Conservation (phyloP, 2,888 invertebrate genomes). For the Brachylomia viminalis region DNA sequence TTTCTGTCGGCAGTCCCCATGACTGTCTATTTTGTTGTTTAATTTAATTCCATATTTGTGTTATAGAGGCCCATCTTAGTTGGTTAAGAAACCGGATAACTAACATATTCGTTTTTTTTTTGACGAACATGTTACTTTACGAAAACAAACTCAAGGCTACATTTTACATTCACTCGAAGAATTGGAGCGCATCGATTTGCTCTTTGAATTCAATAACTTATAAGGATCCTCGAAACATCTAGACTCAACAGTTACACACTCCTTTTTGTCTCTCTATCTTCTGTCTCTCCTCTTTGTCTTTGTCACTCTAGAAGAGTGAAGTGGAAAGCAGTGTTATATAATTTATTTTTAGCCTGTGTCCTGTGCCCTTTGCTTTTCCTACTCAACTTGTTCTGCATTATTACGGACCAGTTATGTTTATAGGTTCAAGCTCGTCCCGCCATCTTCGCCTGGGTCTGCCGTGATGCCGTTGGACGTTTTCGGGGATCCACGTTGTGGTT, state of each 20-base stretch:
- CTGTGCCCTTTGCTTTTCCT: background rate
- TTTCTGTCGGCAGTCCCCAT: too few relatives aligned
- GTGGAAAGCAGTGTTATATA: too few relatives aligned
- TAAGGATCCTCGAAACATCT: constrained; percentile 8
- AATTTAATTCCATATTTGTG: too few relatives aligned
- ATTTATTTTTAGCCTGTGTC: background rate
- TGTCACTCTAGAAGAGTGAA: too few relatives aligned
- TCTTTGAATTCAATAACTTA: background rate
- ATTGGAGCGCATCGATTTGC: background rate
- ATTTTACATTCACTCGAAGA: background rate
- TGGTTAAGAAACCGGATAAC: too few relatives aligned
- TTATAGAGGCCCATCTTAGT: too few relatives aligned
- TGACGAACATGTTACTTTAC: too few relatives aligned
- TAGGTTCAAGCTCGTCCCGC: background rate
- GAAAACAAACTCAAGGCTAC: background rate
- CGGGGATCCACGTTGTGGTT: background rate
- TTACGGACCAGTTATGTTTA: background rate
- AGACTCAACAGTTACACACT: background rate
- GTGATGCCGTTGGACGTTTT: background rate
- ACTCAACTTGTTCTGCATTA: background rate
- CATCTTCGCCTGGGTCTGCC: background rate
- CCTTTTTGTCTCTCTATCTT: background rate
- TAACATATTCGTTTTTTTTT: too few relatives aligned
- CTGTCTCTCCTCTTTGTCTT: too few relatives aligned
- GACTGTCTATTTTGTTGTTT: too few relatives aligned